Conservation (phyloP, 1,140 invertebrate species). For the Argopecten irradians region DNA sequence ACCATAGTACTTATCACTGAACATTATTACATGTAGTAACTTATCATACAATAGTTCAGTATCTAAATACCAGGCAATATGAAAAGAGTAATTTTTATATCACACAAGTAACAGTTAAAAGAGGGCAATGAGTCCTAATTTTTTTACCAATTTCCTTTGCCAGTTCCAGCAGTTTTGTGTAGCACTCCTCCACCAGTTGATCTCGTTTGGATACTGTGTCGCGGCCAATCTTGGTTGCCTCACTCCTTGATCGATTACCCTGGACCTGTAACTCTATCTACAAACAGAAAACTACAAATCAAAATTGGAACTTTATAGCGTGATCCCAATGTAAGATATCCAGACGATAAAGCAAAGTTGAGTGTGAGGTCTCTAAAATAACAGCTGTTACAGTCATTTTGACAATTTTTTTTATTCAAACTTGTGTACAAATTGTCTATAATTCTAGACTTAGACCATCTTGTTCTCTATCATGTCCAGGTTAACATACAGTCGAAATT, state of each 20-base stretch:
- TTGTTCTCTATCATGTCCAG: not conserved
- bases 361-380: not conserved
- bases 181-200: conserved; percentile 71
- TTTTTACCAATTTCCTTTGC: conserved; percentile 76
- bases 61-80: not conserved
- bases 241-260: conserved; percentile 60
- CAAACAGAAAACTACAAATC: not conserved
- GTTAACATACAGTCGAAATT: too few species aligned
- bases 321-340: not conserved
- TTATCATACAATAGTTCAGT: not conserved
- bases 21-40: not conserved
- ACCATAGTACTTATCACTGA: too few species aligned
- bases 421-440: not conserved
- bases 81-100: not conserved
- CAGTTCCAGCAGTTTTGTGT: conserved; percentile 67
- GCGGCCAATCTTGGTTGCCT: conserved; percentile 69
- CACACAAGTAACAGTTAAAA: not conserved
- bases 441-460: not conserved
- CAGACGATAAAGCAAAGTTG: not conserved
- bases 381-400: too few species aligned
- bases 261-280: conserved; percentile 70
- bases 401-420: too few species aligned
- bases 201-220: conserved; percentile 65
- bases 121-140: not conserved
- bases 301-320: not conserved